Conservation (phyloP, 2,113 vertebrate genomes). For the Mesitornis unicolor region DNA sequence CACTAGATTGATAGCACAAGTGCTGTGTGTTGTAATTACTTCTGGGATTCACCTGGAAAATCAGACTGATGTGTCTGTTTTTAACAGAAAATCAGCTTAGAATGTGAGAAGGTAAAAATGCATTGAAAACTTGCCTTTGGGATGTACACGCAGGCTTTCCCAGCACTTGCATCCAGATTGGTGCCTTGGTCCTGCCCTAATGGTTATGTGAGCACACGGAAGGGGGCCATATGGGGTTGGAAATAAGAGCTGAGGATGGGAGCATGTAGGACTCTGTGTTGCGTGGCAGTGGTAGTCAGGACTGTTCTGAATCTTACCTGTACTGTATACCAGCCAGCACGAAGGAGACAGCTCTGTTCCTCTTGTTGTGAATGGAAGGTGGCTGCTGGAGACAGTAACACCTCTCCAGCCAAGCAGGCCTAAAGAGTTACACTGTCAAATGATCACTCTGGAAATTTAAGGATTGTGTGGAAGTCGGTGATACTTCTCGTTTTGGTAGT, state of each 20-base stretch:
- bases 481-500: background rate
- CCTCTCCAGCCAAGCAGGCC: background rate
- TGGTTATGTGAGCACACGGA: background rate
- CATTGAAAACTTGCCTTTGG: background rate
- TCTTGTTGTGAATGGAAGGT: background rate
- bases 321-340: background rate
- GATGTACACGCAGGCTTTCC: background rate
- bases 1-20: background rate
- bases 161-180: background rate
- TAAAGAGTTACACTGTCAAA: background rate
- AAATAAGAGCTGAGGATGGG: background rate
- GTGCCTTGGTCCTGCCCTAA: background rate
- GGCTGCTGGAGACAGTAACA: background rate
- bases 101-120: background rate
- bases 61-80: background rate
- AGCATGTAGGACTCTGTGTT: fast-evolving
- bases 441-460: background rate
- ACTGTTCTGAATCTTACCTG: background rate
- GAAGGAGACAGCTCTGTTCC: background rate
- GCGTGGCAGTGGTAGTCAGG: fast-evolving
- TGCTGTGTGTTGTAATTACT: background rate
- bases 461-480: background rate
- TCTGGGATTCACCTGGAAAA: background rate
- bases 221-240: fast-evolving
- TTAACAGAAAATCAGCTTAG: background rate